Percentiles rank a stretch among this genome's conserved stretches.
phyloP scores from a whole-genome alignment of 2,113 vertebrate species.

The Propithecus coquereli region DNA sequence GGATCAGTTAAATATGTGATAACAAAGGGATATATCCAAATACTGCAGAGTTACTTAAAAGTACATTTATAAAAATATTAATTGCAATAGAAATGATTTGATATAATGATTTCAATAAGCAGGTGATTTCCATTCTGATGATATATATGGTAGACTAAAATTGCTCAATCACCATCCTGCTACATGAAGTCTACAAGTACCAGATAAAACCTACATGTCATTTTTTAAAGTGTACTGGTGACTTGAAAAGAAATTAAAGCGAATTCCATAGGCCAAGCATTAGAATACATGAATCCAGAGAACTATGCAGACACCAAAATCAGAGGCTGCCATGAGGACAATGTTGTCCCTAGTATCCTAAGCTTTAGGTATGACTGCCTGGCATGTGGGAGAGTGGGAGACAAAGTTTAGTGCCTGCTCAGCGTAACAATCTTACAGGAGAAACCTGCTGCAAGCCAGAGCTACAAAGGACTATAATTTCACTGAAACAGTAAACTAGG shows the following conservation, averaged over 20 bases:
- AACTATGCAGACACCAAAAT: not conserved
- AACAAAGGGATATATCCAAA: not conserved
- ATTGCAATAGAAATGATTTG: not conserved
- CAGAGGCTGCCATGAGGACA: not conserved
- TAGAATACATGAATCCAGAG: not conserved
- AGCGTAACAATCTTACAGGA: not conserved
- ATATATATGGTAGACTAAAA: not conserved
- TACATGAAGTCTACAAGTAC: not conserved
- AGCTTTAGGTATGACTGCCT: not conserved
- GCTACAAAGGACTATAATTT: not conserved
- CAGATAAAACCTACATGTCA: not conserved
- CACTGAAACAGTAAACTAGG: not conserved
- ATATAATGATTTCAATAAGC: not conserved
- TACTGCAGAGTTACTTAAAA: not conserved
- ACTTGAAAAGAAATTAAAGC: not conserved
- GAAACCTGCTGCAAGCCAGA: not conserved
- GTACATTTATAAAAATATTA: not conserved
- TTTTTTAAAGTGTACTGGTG: not conserved
- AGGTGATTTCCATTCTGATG: not conserved
- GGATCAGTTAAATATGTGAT: not conserved
- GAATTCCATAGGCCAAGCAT: not conserved
- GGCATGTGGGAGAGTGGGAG: not conserved
- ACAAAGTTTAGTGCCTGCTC: not conserved
- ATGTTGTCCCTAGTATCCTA: fast-evolving
- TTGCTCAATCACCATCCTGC: not conserved